Evolutionary conservation across 2,113 vertebrate species (phyloP), one percentile per base, ranked within the genome.

Genomic region (Rhynchomys soricoides): DNA sequence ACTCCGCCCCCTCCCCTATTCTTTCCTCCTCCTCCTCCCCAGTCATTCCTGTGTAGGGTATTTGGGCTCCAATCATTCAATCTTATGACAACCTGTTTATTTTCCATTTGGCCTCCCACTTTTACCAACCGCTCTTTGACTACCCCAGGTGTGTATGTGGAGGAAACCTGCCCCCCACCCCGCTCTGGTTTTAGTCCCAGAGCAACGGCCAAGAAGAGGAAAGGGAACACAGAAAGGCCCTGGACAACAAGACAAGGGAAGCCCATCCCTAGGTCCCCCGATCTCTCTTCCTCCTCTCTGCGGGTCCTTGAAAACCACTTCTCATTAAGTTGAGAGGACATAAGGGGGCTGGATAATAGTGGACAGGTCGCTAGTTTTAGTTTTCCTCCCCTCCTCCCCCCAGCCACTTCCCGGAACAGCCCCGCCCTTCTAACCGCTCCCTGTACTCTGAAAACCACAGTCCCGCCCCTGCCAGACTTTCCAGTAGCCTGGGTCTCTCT

Each of bases 11-110:
- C 82, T 75, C 83, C 95, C 91, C 95, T 70, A 48, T 83, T 91
- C 93, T 93, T 95, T 97, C 89, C 93, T 94, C 94, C 95, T 95
- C 93, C 95, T 95, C 93, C 95, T 89, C 83, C 95, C 93, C 89
- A 90, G 4, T 92, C 75, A 59, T 89, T 96, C 71, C 81, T 70
- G 93, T 83, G 91, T 70, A 77, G 66, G 91, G 85, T 92, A 82
- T 78, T 4, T 50, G 88, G 95, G 71, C 90, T 92, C 59, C 83
- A 62, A 21, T 96, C 94, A 62, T 79, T 91, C 96, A 94, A 86
- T 59, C 73, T 86, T 87, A 78, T 64, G 93, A 92, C 93, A 88
- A 86, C 40, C 29, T 97, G 88, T 96, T 96, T 97, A 90, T 78
- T 96, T 55, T 96, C 77, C 66, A 82, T 3, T 29, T 71, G 87